These are phyloP conservation scores for Tenthredo livida DNA, from an alignment of 2,888 invertebrate genomes.

Conservation along the genomic window DNA sequence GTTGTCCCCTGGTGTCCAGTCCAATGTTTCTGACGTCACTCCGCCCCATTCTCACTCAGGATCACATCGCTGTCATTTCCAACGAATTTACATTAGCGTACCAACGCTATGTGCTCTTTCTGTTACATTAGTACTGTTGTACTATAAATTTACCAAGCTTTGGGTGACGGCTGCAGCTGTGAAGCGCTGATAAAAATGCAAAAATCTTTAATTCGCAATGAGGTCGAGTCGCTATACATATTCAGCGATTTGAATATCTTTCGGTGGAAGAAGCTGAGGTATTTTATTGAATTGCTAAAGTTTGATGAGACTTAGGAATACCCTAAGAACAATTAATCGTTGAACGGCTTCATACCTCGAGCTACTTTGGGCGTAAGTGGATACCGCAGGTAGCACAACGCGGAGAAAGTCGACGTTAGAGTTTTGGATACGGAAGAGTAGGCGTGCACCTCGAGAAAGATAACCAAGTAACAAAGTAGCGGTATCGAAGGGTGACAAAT, in stretches of 20 bases:
- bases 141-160: not conserved
- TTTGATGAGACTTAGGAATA: not conserved
- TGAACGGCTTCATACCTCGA: not conserved
- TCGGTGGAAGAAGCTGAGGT: not conserved
- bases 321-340: not conserved
- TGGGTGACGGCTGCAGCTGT: not conserved
- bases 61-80: constrained; percentile 25
- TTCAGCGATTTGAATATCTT: not conserved
- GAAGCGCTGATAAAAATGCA: not conserved
- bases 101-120: not conserved
- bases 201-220: not conserved
- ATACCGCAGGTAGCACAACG: constrained; percentile 3
- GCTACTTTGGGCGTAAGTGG: not conserved
- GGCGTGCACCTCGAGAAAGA: constrained; percentile 24
- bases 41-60: constrained; percentile 13
- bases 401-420: constrained; percentile 31
- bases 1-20: constrained; percentile 24
- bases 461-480: constrained; percentile 46
- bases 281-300: not conserved
- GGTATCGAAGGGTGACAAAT: constrained; percentile 43
- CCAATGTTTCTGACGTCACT: constrained; percentile 27
- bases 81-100: constrained; percentile 9
- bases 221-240: not conserved
- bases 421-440: constrained; percentile 4
- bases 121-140: not conserved